Evolutionary conservation across 1,140 invertebrate species (phyloP).

Genomic region (Diprion similis): DNA sequence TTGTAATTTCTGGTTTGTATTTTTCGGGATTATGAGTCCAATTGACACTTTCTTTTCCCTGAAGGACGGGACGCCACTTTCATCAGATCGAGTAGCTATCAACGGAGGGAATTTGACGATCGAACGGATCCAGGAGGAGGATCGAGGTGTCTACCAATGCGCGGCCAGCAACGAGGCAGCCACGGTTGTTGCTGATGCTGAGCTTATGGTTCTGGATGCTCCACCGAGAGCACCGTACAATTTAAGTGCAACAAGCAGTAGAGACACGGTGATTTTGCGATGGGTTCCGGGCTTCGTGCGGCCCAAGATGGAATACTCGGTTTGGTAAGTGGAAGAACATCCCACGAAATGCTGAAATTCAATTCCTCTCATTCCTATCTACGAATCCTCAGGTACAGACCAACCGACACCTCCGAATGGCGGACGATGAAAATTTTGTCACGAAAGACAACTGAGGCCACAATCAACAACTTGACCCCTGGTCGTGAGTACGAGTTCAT

Average conservation of each 20-base stretch:
- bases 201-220: conserved; percentile 86
- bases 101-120: conserved; percentile 89
- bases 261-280: conserved; percentile 78
- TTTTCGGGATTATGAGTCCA: too few species aligned
- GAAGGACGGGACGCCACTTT: conserved; percentile 79
- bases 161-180: conserved; percentile 91
- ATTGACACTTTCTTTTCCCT: conserved; percentile 40
- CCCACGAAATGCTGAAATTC: background rate
- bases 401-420: conserved; percentile 78
- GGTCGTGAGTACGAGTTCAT: conserved; percentile 89
- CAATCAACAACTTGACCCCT: conserved; percentile 77
- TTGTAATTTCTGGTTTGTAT: too few species aligned
- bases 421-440: conserved; percentile 73
- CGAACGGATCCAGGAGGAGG: conserved; percentile 79
- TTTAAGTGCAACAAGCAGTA: conserved; percentile 79
- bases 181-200: conserved; percentile 85
- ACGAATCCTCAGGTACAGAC: conserved; percentile 64
- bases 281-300: conserved; percentile 89
- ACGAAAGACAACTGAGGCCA: conserved; percentile 77
- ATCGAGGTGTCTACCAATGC: conserved; percentile 92
- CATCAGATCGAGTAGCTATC: conserved; percentile 72
- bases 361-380: background rate
- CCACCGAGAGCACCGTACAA: conserved; percentile 92
- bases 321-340: conserved; percentile 72
- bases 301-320: conserved; percentile 81